Evolutionary conservation across 2,888 invertebrate species (phyloP).

Genomic region (Aphrophora alni): DNA sequence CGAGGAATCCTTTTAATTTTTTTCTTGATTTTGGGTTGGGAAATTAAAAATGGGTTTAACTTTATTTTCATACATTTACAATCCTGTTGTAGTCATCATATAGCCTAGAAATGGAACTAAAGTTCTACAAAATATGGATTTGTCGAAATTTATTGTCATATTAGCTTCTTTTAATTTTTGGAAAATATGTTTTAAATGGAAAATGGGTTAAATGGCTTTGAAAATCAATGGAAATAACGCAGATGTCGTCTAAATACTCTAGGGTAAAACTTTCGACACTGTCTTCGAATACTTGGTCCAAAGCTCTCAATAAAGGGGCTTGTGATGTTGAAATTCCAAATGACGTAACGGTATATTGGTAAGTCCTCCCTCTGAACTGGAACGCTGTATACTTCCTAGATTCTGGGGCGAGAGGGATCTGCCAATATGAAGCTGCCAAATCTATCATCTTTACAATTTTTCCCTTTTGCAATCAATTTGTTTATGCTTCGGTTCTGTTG

Average conservation of each 20-base stretch:
- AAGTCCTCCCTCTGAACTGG: conserved; percentile 9
- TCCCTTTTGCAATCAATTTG: too few relatives aligned
- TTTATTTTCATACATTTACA: conserved; percentile 5
- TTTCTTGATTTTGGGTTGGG: neutral
- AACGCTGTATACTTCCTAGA: too few relatives aligned
- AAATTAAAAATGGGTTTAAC: neutral
- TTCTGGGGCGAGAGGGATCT: neutral
- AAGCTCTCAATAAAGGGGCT: neutral
- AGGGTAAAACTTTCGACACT: neutral
- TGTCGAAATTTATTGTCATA: too few relatives aligned
- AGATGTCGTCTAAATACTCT: neutral
- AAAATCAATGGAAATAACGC: neutral
- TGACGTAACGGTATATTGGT: neutral
- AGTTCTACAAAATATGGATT: neutral
- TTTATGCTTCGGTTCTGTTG: conserved; percentile 11
- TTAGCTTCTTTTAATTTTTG: too few relatives aligned
- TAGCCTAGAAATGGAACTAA: conserved; percentile 2
- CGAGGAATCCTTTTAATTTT: conserved; percentile 10
- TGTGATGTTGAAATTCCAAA: conserved; percentile 10
- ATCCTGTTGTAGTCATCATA: neutral
- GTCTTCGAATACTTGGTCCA: neutral
- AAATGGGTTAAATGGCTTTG: neutral
- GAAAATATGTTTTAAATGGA: neutral
- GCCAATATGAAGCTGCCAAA: conserved; percentile 14
- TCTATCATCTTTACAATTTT: neutral